Base-by-base conservation (phyloP, 2,888 invertebrate species). In the Pristionchus arcanus region DNA sequence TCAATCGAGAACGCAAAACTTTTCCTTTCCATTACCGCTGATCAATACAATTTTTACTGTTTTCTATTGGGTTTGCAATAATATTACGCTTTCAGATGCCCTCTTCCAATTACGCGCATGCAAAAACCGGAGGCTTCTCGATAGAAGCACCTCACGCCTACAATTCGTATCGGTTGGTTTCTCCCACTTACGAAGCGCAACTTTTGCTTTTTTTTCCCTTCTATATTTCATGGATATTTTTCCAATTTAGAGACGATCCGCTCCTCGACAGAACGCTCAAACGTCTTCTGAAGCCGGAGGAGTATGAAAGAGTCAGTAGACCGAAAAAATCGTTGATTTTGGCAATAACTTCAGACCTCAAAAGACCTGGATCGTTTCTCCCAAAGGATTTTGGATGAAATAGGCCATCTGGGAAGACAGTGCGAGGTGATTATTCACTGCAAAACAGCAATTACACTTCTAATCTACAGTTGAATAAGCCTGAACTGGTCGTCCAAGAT, bases 361-460 rank as follows among this genome's bases (percentile, higher is more conserved):
- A 87, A 59, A 0, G 96, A 96, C 92, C 94, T 96, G 89, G 91
- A 93, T 3, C 92, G 94, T 28, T 96, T 96, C 95, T 96, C 96
- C 25, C 93, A 95, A 13, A 93, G 96, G 66, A 95, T 96, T 15
- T 95, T 95, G 0, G 94, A 94, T 9, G 96, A 96, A 91, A 95
- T 96, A 63, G 95, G 96, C 90, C 93, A 94, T 0, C 93, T 96
- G n/a, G 94, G 94, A 15, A 89, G 87, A 25, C n/a, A 66, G n/a
- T 87, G 87, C 28, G 87, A 87, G 53, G 87, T 87, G 31, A 15
- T 28, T 34, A 16, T 31, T 31, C 1, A 4, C 21, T 59, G 25
- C 19, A 21, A 34, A 77, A 55, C 49, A 15, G 31, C 34, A n/a
- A 9, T 31, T 5, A 28, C 49, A 53, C n/a, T 2, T 55, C 34